Evolutionary conservation across 2,888 invertebrate genomes (phyloP).

Genomic region (Tetranychus truncatus): DNA sequence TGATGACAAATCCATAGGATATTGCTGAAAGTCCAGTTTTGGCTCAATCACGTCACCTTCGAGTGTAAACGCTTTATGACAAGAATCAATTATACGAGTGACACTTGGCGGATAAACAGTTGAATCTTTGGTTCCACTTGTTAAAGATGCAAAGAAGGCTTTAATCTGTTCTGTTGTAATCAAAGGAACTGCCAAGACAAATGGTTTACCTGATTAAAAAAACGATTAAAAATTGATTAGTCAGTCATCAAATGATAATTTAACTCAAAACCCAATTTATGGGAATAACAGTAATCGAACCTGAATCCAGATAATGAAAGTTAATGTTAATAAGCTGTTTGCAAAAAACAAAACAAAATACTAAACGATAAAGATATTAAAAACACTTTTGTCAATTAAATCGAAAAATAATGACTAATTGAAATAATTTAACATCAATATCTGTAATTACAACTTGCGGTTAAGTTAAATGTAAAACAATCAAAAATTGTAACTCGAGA

Average conservation of each 20-base stretch:
- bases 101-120: not conserved
- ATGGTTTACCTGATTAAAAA: not conserved
- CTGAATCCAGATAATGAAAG: too few species aligned
- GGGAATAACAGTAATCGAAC: not conserved
- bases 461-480: too few species aligned
- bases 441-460: too few species aligned
- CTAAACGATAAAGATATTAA: too few species aligned
- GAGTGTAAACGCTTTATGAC: not conserved
- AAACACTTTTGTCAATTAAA: too few species aligned
- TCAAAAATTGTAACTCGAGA: too few species aligned
- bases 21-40: not conserved
- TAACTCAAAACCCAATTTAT: not conserved
- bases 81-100: not conserved
- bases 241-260: not conserved
- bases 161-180: not conserved
- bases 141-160: not conserved
- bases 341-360: too few species aligned
- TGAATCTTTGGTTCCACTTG: not conserved
- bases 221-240: not conserved
- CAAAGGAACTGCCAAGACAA: not conserved
- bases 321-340: too few species aligned
- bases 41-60: not conserved
- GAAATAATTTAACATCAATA: too few species aligned
- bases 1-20: not conserved
- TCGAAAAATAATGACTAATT: too few species aligned